Conservation (phyloP, 2,888 invertebrate genomes). For the Netelia inedita region DNA sequence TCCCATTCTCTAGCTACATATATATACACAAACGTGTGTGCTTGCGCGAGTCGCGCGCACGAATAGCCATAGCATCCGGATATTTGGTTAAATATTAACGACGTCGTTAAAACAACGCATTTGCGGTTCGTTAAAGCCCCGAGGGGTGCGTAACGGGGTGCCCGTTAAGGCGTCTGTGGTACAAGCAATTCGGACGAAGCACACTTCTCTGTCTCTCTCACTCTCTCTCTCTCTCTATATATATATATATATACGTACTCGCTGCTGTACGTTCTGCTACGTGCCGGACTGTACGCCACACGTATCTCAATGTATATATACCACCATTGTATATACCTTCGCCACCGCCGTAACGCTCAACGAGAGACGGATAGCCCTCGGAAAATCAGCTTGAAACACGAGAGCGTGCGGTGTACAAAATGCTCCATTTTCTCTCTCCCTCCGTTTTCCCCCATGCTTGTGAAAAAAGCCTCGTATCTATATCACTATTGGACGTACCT, state of each 20-base stretch:
- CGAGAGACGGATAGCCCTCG: conserved; percentile 58
- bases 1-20: conserved; percentile 16
- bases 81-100: conserved; percentile 85
- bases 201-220: conserved; percentile 70
- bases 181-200: conserved; percentile 76
- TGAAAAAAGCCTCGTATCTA: conserved; percentile 1
- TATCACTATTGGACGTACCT: background rate
- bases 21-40: conserved; percentile 18
- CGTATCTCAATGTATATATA: conserved; percentile 53
- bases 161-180: conserved; percentile 70
- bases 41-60: conserved; percentile 57
- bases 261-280: conserved; percentile 32
- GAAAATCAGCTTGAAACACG: conserved; percentile 66
- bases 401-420: conserved; percentile 37
- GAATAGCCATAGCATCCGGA: conserved; percentile 74
- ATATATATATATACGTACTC: conserved; percentile 30
- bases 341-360: conserved; percentile 41
- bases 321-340: conserved; percentile 47
- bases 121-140: conserved; percentile 84
- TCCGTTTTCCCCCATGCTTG: background rate
- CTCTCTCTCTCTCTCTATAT: conserved; percentile 11
- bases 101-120: conserved; percentile 85
- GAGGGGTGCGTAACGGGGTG: conserved; percentile 79
- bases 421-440: conserved; percentile 49
- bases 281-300: conserved; percentile 25